A percentile compares a stretch with the other conserved stretches of the same genome.
These are phyloP conservation scores for Cataglyphis cursor DNA, from an alignment of 2,888 invertebrate species.

Conservation along the genomic window DNA sequence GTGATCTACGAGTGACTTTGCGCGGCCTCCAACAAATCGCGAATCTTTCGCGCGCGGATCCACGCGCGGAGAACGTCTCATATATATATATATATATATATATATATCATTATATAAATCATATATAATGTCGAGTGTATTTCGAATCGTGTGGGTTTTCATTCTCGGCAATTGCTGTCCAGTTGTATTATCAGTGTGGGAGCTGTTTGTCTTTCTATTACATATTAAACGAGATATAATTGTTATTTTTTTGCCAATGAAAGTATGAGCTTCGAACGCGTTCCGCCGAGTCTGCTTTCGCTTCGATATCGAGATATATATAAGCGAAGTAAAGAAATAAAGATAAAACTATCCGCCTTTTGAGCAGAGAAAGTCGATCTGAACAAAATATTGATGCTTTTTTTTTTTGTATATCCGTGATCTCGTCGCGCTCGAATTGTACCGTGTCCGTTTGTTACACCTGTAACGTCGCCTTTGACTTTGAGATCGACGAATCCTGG, in stretches of 20 bases:
- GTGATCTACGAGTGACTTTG: constrained; percentile 27
- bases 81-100: not conserved
- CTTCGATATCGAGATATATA: not conserved
- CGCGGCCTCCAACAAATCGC: not conserved
- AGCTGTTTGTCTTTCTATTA: constrained; percentile 6
- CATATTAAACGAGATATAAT: not conserved
- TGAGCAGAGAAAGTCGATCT: constrained; percentile 14
- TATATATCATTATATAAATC: not conserved
- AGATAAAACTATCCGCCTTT: not conserved
- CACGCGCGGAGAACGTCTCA: not conserved
- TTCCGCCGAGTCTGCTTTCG: not conserved
- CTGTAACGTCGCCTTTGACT: constrained; percentile 21
- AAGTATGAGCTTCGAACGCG: not conserved
- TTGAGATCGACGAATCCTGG: constrained; percentile 38
- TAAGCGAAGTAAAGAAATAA: not conserved
- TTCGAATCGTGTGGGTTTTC: not conserved
- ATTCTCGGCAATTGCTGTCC: not conserved
- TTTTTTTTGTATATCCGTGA: constrained; percentile 8
- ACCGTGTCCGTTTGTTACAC: constrained; percentile 25
- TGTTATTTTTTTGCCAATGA: not conserved
- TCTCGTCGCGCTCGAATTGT: constrained; percentile 43
- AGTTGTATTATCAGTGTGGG: not conserved
- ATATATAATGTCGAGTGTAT: not conserved
- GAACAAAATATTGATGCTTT: constrained; percentile 30
- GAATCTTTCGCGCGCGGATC: not conserved